Conservation (phyloP, 2,113 vertebrate species). For the Heterotilapia buettikoferi region DNA sequence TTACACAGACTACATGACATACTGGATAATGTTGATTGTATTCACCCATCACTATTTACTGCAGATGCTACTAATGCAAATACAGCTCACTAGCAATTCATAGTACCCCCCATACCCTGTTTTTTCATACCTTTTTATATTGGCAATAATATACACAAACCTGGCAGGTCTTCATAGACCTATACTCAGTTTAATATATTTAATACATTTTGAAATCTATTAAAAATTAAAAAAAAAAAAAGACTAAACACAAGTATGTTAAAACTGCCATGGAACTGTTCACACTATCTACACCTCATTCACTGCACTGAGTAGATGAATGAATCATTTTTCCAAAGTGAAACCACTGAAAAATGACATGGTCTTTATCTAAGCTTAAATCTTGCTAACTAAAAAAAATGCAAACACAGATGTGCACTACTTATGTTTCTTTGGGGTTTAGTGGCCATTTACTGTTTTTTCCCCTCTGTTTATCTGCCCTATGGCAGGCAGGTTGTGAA, state of each 20-base stretch:
- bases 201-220: not conserved
- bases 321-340: not conserved
- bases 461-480: constrained; percentile 29
- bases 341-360: not conserved
- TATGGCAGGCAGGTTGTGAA: constrained; percentile 41
- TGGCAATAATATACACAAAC: not conserved
- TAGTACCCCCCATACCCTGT: not conserved
- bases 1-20: not conserved
- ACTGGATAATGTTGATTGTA: not conserved
- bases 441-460: not conserved
- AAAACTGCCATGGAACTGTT: not conserved
- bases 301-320: not conserved
- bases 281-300: not conserved
- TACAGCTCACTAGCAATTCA: not conserved
- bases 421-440: not conserved
- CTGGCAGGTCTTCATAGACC: not conserved
- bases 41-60: not conserved
- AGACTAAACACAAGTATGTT: not conserved
- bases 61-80: not conserved
- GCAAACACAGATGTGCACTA: not conserved
- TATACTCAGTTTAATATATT: not conserved
- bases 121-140: not conserved
- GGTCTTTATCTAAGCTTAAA: not conserved
- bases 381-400: not conserved
- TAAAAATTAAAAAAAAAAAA: rapidly evolving